Evolutionary conservation across 2,113 vertebrate species (phyloP).

Genomic region (Buteo buteo): DNA sequence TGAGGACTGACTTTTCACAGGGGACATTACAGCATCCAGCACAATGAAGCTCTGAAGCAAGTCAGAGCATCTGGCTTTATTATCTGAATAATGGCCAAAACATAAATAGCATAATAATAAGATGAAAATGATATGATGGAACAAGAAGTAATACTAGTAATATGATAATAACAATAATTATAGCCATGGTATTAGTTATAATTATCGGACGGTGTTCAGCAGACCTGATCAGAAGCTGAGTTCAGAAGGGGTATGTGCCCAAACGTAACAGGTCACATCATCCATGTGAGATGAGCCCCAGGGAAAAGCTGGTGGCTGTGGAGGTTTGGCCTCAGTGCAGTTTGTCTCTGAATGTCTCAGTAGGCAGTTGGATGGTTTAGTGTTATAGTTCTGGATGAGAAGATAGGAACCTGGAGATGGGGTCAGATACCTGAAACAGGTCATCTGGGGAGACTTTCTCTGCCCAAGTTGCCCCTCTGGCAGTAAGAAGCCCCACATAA

Average conservation of each 20-base stretch:
- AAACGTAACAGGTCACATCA: no score
- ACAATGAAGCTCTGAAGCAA: not conserved
- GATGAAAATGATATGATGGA: not conserved
- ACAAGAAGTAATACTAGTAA: not conserved
- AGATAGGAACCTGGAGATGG: not conserved
- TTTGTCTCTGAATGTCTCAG: not conserved
- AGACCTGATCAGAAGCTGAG: not conserved
- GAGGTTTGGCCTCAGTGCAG: fast-evolving
- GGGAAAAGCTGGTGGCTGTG: not conserved
- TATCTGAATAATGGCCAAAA: not conserved
- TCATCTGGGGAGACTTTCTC: not conserved
- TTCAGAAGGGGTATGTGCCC: not conserved
- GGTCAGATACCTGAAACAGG: not conserved
- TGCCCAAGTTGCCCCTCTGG: not conserved
- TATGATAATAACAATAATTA: not conserved
- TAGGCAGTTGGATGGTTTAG: not conserved
- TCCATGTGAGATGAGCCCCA: not conserved
- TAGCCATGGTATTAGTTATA: not conserved
- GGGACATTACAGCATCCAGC: not conserved
- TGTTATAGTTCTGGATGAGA: not conserved
- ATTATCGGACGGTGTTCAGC: not conserved
- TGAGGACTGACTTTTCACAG: not conserved
- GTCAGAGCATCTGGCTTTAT: conserved; percentile 19
- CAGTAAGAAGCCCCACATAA: not conserved
- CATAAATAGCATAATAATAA: not conserved